A percentile compares a stretch with the other conserved stretches of the same genome.
Evolutionary conservation across 2,888 invertebrate species (phyloP).

Genomic region (Hylaea fasciaria): DNA sequence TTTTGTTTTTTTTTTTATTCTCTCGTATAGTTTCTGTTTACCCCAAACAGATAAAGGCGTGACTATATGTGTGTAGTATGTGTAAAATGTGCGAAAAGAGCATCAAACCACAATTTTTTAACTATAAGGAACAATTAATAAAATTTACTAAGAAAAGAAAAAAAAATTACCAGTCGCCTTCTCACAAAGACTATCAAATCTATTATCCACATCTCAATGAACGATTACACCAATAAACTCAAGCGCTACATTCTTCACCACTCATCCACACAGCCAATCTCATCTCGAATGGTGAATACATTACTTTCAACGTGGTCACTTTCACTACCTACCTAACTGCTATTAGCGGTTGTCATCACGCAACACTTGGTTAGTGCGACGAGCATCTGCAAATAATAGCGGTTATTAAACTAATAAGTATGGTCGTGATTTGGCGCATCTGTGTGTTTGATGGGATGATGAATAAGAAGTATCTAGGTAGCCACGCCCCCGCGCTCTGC

Average conservation of each 20-base stretch:
- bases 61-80: too few species aligned
- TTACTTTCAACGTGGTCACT: slow-evolving; percentile 45
- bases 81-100: too few species aligned
- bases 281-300: slow-evolving; percentile 31
- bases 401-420: slow-evolving; percentile 13
- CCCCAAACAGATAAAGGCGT: too few species aligned
- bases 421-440: slow-evolving; percentile 19
- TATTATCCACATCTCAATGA: neutral
- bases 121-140: too few species aligned
- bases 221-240: slow-evolving; percentile 4
- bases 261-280: slow-evolving; percentile 28
- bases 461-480: neutral
- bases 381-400: slow-evolving; percentile 26
- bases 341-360: slow-evolving; percentile 50
- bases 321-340: slow-evolving; percentile 53
- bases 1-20: too few species aligned
- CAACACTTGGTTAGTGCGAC: slow-evolving; percentile 41
- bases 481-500: too few species aligned
- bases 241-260: slow-evolving; percentile 11
- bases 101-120: too few species aligned
- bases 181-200: too few species aligned
- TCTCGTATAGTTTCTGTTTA: too few species aligned
- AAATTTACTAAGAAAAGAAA: too few species aligned
- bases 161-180: too few species aligned
- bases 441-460: slow-evolving; percentile 20